These are phyloP conservation scores for Cephalotes varians DNA, from an alignment of 2,888 invertebrate genomes.

Conservation along the genomic window DNA sequence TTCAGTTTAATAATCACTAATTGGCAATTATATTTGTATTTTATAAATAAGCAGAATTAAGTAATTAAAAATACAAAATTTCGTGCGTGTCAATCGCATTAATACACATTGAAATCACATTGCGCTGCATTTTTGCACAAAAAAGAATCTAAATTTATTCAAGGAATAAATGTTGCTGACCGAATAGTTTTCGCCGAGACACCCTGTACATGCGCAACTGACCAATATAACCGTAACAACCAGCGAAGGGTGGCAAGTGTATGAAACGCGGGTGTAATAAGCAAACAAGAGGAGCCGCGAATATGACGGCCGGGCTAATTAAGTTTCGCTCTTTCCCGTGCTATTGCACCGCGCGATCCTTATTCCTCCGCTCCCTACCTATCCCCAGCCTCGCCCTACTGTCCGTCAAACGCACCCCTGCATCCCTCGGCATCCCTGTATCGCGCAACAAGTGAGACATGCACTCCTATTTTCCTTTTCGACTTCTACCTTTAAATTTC, in stretches of 20 bases:
- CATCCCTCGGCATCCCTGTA: conserved; percentile 20
- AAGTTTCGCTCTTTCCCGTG: conserved; percentile 70
- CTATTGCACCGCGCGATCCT: conserved; percentile 50
- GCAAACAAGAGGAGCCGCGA: conserved; percentile 63
- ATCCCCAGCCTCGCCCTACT: conserved; percentile 17
- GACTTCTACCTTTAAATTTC: conserved; percentile 21
- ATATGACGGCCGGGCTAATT: conserved; percentile 68
- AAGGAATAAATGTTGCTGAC: background rate
- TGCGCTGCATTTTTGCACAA: background rate
- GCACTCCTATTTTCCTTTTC: conserved; percentile 25
- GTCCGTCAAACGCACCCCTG: conserved; percentile 49
- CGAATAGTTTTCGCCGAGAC: background rate
- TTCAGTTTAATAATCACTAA: background rate
- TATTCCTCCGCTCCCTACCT: background rate
- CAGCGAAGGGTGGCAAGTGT: conserved; percentile 50
- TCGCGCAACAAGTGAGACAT: conserved; percentile 75
- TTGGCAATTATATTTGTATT: background rate
- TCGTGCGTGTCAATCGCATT: background rate
- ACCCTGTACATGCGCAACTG: background rate
- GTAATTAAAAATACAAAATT: too few relatives aligned
- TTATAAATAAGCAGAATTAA: background rate
- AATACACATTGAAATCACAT: background rate
- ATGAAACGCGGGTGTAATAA: conserved; percentile 61
- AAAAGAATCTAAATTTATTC: background rate
- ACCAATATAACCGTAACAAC: conserved; percentile 36